phyloP scores from a whole-genome alignment of 2,797 vertebrate genomes.

The Eidolon dupreanum region DNA sequence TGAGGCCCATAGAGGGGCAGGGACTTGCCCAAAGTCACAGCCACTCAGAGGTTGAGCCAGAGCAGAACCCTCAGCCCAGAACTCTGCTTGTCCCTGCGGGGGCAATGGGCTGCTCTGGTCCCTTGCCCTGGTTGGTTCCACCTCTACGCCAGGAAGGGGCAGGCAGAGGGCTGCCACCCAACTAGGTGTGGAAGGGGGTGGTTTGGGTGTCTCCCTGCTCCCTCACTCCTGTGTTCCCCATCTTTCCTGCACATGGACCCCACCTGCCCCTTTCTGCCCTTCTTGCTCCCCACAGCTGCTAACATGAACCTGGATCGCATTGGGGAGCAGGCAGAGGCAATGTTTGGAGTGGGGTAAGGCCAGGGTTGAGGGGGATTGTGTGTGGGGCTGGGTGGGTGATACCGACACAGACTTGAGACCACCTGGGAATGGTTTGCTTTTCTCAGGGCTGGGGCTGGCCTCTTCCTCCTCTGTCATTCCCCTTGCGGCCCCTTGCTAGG shows the following conservation, averaged over 20 bases:
- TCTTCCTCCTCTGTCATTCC: not conserved
- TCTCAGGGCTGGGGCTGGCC: not conserved
- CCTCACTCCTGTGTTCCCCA: no score
- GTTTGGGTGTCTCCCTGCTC: not conserved
- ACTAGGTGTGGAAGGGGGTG: no score
- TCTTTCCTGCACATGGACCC: not conserved
- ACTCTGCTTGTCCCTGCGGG: no score
- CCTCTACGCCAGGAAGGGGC: not conserved
- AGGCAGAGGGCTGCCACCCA: not conserved
- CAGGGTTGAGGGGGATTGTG: not conserved
- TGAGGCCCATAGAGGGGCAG: not conserved
- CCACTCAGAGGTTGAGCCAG: not conserved
- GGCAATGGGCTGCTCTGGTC: not conserved
- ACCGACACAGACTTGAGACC: not conserved
- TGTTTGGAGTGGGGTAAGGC: constrained; percentile 97
- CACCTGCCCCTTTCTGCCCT: not conserved
- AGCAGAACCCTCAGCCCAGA: not conserved
- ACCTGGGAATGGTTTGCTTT: not conserved
- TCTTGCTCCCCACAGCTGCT: constrained; percentile 83
- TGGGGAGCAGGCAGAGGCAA: constrained; percentile 96
- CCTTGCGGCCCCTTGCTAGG: not conserved
- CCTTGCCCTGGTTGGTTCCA: no score
- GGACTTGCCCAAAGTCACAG: not conserved
- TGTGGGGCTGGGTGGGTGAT: not conserved
- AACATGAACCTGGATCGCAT: constrained; percentile 95